Percentiles rank a stretch among this genome's conserved stretches.
These are phyloP conservation scores for Microcebus jonahi DNA, from an alignment of 2,113 vertebrate genomes.

Conservation along the genomic window DNA sequence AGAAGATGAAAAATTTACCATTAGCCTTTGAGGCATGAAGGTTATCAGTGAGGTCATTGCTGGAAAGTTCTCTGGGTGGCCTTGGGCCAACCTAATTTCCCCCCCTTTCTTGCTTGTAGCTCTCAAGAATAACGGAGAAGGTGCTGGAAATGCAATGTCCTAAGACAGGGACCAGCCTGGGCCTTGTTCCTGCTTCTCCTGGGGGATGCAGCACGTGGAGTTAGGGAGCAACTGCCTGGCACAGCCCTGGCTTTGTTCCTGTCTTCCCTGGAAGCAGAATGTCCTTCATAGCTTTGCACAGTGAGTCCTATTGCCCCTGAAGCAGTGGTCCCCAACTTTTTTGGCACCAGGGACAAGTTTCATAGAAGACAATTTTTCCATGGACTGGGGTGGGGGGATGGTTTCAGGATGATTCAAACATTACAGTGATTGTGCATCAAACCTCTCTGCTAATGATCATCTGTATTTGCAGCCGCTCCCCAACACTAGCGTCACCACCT, in stretches of 20 bases:
- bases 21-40: neutral
- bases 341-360: no score
- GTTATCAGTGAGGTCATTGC: neutral
- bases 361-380: no score
- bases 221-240: neutral
- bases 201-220: neutral
- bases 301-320: neutral
- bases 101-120: neutral
- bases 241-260: neutral
- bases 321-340: no score
- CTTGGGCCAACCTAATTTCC: neutral
- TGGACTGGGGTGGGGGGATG: no score
- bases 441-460: no score
- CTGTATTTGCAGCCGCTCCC: no score
- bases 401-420: no score
- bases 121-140: neutral
- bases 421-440: no score
- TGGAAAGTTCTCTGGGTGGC: neutral
- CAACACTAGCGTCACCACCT: no score
- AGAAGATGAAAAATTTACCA: neutral
- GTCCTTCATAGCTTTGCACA: neutral
- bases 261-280: neutral
- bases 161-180: neutral
- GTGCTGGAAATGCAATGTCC: neutral
- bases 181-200: neutral